Base-by-base conservation (phyloP, 1,140 invertebrate species). In the Caenorhabditis remanei region DNA sequence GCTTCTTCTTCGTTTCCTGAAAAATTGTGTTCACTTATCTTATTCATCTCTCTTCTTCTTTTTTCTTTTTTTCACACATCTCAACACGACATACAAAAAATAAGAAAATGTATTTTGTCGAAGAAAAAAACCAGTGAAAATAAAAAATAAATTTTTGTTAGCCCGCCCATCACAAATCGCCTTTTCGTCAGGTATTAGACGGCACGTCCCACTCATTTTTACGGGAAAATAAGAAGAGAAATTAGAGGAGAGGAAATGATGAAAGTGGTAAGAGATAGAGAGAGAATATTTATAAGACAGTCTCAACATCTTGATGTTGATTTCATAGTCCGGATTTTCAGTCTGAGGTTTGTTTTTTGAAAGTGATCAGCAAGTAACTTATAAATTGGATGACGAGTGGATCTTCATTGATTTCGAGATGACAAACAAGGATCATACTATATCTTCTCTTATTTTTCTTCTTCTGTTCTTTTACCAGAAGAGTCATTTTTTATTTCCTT, bases 51-150 rank as follows among this genome's bases (percentile, higher is more conserved):
- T 53, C 16, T 63, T 63, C 21, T 63, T 63, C n/a, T 24, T 63
- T n/a, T 24, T n/a, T n/a, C 61, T 16, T 32, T 11, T 63, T 6
- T 21, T 63, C 61, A 21, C 56, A 58, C 56, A 21, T 58, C 61
- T 24, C 61, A 63, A 19, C 13, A 32, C 32, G 32, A 58, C n/a
- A 58, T n/a, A n/a, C 14, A 58, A 71, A 71, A 24, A 40, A 32
- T 32, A 65, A 65, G 32, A 65, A 40, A 71, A 71, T 67, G 65
- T 67, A 67, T 43, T 71, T 71, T 71, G 65, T 43, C n/a, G 19
- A n/a, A 71, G 32, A 71, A 46, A 19, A 19, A 63, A 40, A 63
- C 61, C 24, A 63, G 61, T 63, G 61, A 63, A 63, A 63, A 40
- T 32, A 32, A 63, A 63, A 63, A 63, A 32, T 63, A 32, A 32